Base-by-base conservation (phyloP, 2,888 invertebrate species). In the Pilophorus perplexus region DNA sequence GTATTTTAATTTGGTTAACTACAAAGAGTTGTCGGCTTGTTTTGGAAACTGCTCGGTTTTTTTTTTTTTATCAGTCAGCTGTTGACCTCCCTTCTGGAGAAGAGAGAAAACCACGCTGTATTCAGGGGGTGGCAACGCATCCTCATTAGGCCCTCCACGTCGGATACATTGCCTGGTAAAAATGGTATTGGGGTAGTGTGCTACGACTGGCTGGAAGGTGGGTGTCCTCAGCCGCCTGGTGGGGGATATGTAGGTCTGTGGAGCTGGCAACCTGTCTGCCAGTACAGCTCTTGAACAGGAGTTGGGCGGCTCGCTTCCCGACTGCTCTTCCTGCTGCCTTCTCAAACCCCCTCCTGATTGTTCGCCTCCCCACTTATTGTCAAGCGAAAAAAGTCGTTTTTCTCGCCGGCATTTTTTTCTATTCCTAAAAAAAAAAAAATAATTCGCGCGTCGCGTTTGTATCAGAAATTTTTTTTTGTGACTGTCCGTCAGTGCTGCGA, bases 221-320 rank as follows among this genome's bases (percentile, higher is more conserved):
- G 57, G 54, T 33, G 54, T 33, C 3, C 12, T 2, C 20, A n/a
- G n/a, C n/a, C 12, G 57, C 12, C 12, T 10, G 22, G 57, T 38
- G 57, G 62, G 62, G 62, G 48, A 20, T 62, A 62, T 27, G 44
- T 62, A 62, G 62, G 62, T 62, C 62, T 62, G 62, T 62, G 62
- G 62, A 46, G 62, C 62, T 62, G 62, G 62, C 62, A 33, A 28
- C 16, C 25, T 22, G 46, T 33, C 23, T 27, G 46, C 28, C 25
- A 46, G 46, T 28, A 25, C 27, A 46, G 16, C 40, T 60, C 62
- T 62, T 22, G 44, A 48, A 18, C 62, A 62, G 62, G 62, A 62
- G 62, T 62, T 46, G 62, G 62, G 46, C 48, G 62, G 62, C 46
- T n/a, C 62, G 62, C 18, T 44, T 44, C 62, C 46, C 18, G 28